Base-by-base conservation (phyloP, 2,888 invertebrate species). In the Drosophila suboccidentalis region DNA sequence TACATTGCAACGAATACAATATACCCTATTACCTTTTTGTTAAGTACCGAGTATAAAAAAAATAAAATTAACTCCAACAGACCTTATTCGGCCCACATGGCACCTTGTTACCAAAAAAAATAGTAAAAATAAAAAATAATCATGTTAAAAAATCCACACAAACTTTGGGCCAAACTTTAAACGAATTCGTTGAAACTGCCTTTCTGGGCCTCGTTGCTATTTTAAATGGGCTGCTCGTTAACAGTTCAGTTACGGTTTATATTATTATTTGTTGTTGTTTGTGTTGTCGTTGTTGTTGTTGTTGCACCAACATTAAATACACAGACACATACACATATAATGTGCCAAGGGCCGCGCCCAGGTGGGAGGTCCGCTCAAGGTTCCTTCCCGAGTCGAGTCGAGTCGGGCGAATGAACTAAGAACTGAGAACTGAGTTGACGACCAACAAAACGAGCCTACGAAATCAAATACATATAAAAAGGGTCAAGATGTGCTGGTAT, bases 161-260 rank as follows among this genome's bases (percentile, higher is more conserved):
- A 46, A 55, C 54, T 65, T 51, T 55, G 29, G 34, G 17, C 63
- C 39, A 64, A 78, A 69, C 63, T 70, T 74, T 55, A 63, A 75
- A 65, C 13, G 54, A 43, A 63, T 50, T n/a, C 43, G 17, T 29
- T 26, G 57, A 55, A 53, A 66, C 29, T 65, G 46, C 49, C 62
- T 49, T 59, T 51, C 15, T 59, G 39, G 51, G 57, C 49, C 62
- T 59, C 34, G 38, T 46, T 63, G 67, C 63, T 47, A 71, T 68
- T 71, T 78, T 61, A 81, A 81, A 81, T 71, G 78, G 57, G 65
- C 38, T 54, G 71, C 75, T 78, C 75, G 81, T 79, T 78, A 79
- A 78, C 65, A 74, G 79, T 49, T 36, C 19, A 60, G 53, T 43
- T 51, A 47, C 53, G 62, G 54, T 51, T 58, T 47, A 46, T 53